Evolutionary conservation across 2,888 invertebrate species (phyloP).

Genomic region (Brachypalpus laphriformis): DNA sequence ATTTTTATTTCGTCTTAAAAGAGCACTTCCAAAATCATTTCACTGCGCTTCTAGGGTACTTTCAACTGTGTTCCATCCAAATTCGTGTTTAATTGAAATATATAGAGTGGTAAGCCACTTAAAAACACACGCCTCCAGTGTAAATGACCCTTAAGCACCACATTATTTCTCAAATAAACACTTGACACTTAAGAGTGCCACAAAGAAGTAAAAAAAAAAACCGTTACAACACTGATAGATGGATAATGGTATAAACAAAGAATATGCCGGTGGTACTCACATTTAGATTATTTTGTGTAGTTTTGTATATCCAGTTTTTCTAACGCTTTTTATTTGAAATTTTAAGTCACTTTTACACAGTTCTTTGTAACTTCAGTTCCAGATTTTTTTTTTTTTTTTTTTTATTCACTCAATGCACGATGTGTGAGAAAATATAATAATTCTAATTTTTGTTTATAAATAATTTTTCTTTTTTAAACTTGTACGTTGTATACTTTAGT

Average conservation of each 20-base stretch:
- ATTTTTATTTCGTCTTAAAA: not conserved
- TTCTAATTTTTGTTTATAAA: not conserved
- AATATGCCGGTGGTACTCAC: slow-evolving; percentile 24
- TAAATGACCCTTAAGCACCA: not conserved
- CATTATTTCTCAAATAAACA: not conserved
- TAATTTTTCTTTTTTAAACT: not conserved
- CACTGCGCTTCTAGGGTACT: not conserved
- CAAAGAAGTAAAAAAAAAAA: not conserved
- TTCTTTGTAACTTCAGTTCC: slow-evolving; percentile 26
- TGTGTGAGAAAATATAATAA: not conserved
- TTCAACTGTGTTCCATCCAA: not conserved
- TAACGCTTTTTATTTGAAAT: not conserved
- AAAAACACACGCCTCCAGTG: not conserved
- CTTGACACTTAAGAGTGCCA: not conserved
- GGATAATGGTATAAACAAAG: not conserved
- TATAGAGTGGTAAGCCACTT: not conserved
- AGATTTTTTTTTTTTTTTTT: not conserved
- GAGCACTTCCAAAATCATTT: not conserved
- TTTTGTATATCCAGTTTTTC: slow-evolving; percentile 33
- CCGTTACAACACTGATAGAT: not conserved
- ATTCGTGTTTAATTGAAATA: not conserved
- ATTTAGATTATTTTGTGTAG: not conserved
- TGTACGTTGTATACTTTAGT: not conserved
- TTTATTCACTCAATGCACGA: not conserved
- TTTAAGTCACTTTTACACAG: slow-evolving; percentile 40